Conservation (phyloP, 1,140 invertebrate species). For the Pemphigus obesinymphae region DNA sequence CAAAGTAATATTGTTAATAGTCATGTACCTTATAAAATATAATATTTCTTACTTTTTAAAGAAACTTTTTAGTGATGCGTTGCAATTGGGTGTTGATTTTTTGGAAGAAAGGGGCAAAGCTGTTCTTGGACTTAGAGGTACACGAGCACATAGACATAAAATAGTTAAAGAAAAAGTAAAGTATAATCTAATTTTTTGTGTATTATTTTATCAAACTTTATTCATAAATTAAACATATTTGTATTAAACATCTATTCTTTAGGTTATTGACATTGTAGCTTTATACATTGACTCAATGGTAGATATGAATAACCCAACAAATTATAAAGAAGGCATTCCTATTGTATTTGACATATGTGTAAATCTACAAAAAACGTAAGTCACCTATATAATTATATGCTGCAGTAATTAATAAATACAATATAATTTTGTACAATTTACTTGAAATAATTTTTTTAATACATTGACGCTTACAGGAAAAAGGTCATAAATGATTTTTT, state of each 20-base stretch:
- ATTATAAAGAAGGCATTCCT: conserved; percentile 46
- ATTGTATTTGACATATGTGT: conserved; percentile 46
- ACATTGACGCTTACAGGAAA: too few relatives aligned
- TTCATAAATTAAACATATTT: not conserved
- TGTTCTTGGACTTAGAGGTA: conserved; percentile 58
- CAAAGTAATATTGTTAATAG: conserved; percentile 52
- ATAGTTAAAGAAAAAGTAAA: conserved; percentile 62
- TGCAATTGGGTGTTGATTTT: conserved; percentile 63
- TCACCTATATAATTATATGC: not conserved
- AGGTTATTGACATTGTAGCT: conserved; percentile 46
- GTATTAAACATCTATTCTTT: conserved; percentile 12
- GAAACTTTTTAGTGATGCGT: conserved; percentile 60
- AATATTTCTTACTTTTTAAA: conserved; percentile 48
- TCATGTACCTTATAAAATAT: not conserved
- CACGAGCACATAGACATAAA: conserved; percentile 57
- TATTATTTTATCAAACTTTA: not conserved
- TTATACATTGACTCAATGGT: conserved; percentile 46
- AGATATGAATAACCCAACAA: conserved; percentile 40
- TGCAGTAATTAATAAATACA: not conserved
- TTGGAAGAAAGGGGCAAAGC: conserved; percentile 65
- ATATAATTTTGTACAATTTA: not conserved
- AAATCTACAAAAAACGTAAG: conserved; percentile 46
- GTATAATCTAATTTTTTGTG: conserved; percentile 49
- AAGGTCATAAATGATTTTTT: too few relatives aligned
- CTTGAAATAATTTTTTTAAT: too few relatives aligned